These are phyloP conservation scores for Athene cunicularia DNA, from an alignment of 2,113 vertebrate genomes.

Conservation along the genomic window DNA sequence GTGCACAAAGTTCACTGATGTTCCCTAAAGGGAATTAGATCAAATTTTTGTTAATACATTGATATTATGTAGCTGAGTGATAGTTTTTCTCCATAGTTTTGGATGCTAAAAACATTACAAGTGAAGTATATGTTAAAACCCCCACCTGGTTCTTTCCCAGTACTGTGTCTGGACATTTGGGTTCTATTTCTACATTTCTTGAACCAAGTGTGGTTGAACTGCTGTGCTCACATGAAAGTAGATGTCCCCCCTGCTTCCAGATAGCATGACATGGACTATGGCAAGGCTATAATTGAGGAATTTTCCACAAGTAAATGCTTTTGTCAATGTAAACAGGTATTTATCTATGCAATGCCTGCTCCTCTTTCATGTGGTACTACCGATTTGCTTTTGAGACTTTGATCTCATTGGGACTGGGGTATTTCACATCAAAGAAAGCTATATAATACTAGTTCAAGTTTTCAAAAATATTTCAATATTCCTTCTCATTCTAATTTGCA, in stretches of 20 bases:
- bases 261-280: neutral
- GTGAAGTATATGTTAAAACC: neutral
- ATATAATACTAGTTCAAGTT: neutral
- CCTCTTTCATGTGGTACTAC: neutral
- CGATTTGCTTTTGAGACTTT: neutral
- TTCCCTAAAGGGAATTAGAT: neutral
- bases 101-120: neutral
- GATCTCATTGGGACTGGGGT: neutral
- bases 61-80: neutral
- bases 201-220: neutral
- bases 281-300: neutral
- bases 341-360: neutral
- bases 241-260: neutral
- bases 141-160: neutral
- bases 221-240: neutral
- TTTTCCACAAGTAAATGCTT: neutral
- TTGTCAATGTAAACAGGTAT: neutral
- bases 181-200: neutral
- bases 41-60: neutral
- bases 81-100: neutral
- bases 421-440: neutral
- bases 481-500: neutral
- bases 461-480: neutral
- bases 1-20: neutral
- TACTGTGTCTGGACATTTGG: neutral